These are phyloP conservation scores for Carettochelys insculpta DNA, from an alignment of 2,113 vertebrate genomes.

Conservation along the genomic window DNA sequence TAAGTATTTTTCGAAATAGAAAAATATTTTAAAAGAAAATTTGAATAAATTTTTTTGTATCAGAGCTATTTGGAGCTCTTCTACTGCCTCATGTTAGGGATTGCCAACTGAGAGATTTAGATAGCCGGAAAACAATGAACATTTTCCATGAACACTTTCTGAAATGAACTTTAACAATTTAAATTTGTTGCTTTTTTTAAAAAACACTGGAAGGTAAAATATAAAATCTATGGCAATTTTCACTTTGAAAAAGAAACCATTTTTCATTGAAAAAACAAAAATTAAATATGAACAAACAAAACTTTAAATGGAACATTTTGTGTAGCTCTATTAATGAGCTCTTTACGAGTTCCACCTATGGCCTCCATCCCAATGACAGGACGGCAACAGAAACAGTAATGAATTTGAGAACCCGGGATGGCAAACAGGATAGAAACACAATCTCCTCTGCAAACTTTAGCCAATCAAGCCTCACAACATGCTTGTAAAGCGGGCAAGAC, in stretches of 20 bases:
- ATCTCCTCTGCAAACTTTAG: not conserved
- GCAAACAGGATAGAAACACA: too few species aligned
- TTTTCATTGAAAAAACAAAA: conserved; percentile 36
- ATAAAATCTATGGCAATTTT: too few species aligned
- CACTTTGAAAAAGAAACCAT: not conserved
- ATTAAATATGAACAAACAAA: not conserved
- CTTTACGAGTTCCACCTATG: not conserved
- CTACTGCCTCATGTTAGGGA: not conserved
- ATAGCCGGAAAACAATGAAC: conserved; percentile 9
- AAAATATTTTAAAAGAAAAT: not conserved
- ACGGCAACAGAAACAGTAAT: not conserved
- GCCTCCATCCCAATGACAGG: not conserved
- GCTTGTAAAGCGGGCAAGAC: not conserved
- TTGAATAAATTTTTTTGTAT: not conserved
- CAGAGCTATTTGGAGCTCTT: conserved; percentile 10
- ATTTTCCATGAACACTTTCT: not conserved
- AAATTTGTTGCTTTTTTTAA: conserved; percentile 25
- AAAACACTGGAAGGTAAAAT: not conserved
- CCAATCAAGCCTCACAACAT: not conserved
- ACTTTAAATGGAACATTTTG: not conserved
- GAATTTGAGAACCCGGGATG: not conserved
- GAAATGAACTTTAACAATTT: not conserved
- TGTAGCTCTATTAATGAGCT: not conserved
- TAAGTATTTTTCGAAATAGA: conserved; percentile 34
- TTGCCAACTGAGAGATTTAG: conserved; percentile 4